Percentiles rank a stretch among this genome's conserved stretches.
These are phyloP conservation scores for Scopus umbretta DNA, from an alignment of 2,113 vertebrate species.

Conservation along the genomic window DNA sequence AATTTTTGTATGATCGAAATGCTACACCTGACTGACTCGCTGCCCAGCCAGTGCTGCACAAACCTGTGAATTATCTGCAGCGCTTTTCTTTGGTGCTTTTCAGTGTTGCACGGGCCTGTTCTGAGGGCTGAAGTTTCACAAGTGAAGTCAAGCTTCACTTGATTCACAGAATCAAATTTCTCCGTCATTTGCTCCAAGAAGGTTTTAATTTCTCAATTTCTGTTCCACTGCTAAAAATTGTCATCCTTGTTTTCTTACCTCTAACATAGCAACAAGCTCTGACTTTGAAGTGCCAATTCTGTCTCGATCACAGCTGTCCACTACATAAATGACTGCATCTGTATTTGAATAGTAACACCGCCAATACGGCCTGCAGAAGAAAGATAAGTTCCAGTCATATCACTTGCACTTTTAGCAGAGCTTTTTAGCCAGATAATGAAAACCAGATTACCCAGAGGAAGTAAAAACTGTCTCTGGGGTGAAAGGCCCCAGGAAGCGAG, in stretches of 20 bases:
- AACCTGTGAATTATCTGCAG: neutral
- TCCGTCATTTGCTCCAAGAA: neutral
- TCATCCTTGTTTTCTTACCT: constrained; percentile 75
- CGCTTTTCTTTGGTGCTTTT: neutral
- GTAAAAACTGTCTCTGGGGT: neutral
- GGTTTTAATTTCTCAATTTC: neutral
- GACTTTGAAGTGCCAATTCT: constrained; percentile 98
- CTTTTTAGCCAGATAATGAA: neutral
- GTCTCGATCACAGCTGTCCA: constrained; percentile 97
- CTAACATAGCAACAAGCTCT: constrained; percentile 96
- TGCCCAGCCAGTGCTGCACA: neutral
- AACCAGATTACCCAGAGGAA: neutral
- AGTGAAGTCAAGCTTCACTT: neutral
- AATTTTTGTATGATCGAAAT: neutral
- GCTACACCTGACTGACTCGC: neutral
- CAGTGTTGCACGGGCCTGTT: fast-evolving
- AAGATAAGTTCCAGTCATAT: neutral
- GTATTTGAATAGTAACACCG: constrained; percentile 98
- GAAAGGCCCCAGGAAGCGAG: neutral
- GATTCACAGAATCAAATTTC: neutral
- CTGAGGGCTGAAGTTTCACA: neutral
- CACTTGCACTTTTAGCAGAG: neutral
- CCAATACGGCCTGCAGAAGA: constrained; percentile 89
- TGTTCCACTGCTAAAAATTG: fast-evolving
- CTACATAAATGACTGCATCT: constrained; percentile 96